Base-by-base conservation (phyloP, 2,888 invertebrate genomes). In the Podabrus alpinus region DNA sequence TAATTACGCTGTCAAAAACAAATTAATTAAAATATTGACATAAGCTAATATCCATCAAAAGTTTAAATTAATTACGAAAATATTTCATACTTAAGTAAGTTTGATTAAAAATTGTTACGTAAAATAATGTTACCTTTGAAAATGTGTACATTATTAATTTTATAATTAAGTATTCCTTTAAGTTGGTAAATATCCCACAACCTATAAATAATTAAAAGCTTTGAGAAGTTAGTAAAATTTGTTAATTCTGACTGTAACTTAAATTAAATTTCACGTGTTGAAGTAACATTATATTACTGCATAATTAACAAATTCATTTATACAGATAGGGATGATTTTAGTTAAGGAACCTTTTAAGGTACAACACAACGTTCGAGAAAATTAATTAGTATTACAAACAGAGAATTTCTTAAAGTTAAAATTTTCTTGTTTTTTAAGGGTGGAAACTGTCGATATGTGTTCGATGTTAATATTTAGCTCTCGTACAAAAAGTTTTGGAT, bases 71-170 rank as follows among this genome's bases (percentile, higher is more conserved):
- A 64, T 64, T 64, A 64, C 9, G n/a, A 64, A 64, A 64, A 64
- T 17, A 45, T 45, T 45, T 45, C 45, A 19, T 64, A 64, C 62
- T 64, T 19, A 64, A 64, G n/a, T 17, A 21, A 64, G 62, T 64
- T 64, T 64, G 17, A 64, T 17, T 21, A 64, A 64, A 64, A 64
- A 64, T 64, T 64, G 21, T 19, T n/a, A 19, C 21, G 21, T 15
- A 21, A 21, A 64, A 64, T 64, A 16, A 21, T 64, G 21, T 64
- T 64, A 19, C 62, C 19, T 64, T 64, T 64, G 62, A 64, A 64
- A 64, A 64, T 64, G 17, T 64, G 62, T 64, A 64, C 62, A 64
- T 64, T 64, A 64, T 64, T 64, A 64, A 64, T 64, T 64, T 19
- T 64, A 21, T 64, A 17, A 19, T 64, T 64, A 64, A 64, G 19